Evolutionary conservation across 2,888 invertebrate genomes (phyloP).

Genomic region (Aethes cnicana): DNA sequence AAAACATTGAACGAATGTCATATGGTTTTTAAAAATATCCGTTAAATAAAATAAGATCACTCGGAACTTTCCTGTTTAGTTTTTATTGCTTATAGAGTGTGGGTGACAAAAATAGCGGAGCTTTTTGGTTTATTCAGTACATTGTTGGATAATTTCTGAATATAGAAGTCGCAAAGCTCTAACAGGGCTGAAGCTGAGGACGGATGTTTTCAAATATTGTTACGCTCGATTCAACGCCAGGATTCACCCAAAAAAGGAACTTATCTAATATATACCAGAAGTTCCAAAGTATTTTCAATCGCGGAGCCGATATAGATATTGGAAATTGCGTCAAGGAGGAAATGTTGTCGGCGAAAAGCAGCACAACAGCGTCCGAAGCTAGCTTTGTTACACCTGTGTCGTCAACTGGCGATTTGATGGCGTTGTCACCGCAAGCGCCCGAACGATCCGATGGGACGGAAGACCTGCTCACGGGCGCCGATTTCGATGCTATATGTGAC

Average conservation of each 20-base stretch:
- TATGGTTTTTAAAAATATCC: slow-evolving; percentile 32
- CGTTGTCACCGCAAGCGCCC: slow-evolving; percentile 58
- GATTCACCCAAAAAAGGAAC: slow-evolving; percentile 46
- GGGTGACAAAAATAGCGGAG: slow-evolving; percentile 35
- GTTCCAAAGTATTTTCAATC: slow-evolving; percentile 54
- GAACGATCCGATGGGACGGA: slow-evolving; percentile 52
- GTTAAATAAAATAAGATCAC: slow-evolving; percentile 32
- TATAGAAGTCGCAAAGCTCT: slow-evolving; percentile 3
- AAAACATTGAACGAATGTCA: slow-evolving; percentile 18
- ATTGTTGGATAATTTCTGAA: slow-evolving; percentile 14
- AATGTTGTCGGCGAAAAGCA: slow-evolving; percentile 56
- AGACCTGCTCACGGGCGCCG: slow-evolving; percentile 66
- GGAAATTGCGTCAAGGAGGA: slow-evolving; percentile 37
- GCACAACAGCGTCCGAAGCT: slow-evolving; percentile 56
- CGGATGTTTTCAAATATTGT: slow-evolving; percentile 63
- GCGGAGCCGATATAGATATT: slow-evolving; percentile 35
- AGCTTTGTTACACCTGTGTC: slow-evolving; percentile 65
- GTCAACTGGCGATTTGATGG: slow-evolving; percentile 66
- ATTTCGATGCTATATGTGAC: slow-evolving; percentile 70
- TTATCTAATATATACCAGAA: slow-evolving; percentile 53
- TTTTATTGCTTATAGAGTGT: slow-evolving; percentile 31
- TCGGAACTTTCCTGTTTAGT: slow-evolving; percentile 35
- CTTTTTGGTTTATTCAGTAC: slow-evolving; percentile 25
- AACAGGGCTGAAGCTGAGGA: slow-evolving; percentile 26
- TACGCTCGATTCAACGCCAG: slow-evolving; percentile 43